These are phyloP conservation scores for human DNA, from an alignment of 2,113 vertebrate genomes.

Conservation along the genomic window DNA sequence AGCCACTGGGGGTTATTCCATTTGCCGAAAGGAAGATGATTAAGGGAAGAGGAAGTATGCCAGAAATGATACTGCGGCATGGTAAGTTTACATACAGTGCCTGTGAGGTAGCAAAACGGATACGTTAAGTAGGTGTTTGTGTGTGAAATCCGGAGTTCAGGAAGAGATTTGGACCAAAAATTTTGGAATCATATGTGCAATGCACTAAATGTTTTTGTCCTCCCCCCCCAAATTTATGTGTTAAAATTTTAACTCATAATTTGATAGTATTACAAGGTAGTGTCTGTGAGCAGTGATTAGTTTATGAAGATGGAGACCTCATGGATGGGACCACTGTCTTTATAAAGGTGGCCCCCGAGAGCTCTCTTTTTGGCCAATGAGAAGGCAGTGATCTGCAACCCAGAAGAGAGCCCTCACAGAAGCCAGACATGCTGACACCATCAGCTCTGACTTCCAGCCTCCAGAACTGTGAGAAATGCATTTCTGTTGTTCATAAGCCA, in stretches of 20 bases:
- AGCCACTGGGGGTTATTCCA: neutral
- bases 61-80: neutral
- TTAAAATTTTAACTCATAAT: neutral
- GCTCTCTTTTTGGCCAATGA: rapidly evolving
- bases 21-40: neutral
- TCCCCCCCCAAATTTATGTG: no score
- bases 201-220: neutral
- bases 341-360: neutral
- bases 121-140: neutral
- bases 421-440: neutral
- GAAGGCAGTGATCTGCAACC: neutral
- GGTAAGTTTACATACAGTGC: neutral
- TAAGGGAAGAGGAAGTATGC: no score
- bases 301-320: neutral
- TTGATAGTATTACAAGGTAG: neutral
- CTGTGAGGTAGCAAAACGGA: neutral
- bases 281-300: neutral
- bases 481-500: neutral
- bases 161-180: neutral
- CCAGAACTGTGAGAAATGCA: neutral
- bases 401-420: neutral
- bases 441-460: neutral
- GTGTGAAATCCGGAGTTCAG: neutral
- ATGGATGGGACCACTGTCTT: rapidly evolving
- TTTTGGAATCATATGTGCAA: neutral